A percentile compares a stretch with the other conserved stretches of the same genome.
Conservation (phyloP, 2,113 vertebrate genomes). For the Callaeas wilsoni region DNA sequence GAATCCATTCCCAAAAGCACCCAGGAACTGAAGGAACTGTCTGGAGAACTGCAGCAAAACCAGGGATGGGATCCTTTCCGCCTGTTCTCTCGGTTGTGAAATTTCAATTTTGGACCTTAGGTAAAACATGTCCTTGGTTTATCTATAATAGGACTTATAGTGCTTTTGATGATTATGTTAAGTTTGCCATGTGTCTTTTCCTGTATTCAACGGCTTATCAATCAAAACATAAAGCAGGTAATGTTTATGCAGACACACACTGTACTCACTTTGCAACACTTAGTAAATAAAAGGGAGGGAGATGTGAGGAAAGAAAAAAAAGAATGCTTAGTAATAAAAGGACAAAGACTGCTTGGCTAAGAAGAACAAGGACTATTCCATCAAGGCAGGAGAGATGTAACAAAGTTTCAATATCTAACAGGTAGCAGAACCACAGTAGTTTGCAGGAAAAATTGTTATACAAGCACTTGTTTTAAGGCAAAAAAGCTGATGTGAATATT, state of each 20-base stretch:
- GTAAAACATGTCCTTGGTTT: background rate
- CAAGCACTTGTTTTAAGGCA: background rate
- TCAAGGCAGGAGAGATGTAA: background rate
- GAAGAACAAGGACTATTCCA: too few relatives aligned
- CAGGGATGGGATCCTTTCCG: accelerated
- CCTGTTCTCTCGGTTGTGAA: background rate
- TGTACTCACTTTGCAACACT: accelerated
- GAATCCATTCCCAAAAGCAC: background rate
- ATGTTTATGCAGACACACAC: background rate
- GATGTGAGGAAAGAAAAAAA: background rate
- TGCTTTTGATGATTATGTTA: background rate
- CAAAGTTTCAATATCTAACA: background rate
- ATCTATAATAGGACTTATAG: background rate
- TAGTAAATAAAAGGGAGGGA: background rate
- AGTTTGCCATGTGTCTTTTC: background rate
- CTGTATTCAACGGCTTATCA: background rate
- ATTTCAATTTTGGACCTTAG: background rate
- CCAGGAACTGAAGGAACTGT: background rate
- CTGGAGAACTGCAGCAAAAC: background rate
- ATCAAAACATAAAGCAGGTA: background rate
- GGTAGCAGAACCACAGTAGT: background rate
- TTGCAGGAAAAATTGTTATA: background rate
- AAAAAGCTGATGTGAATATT: background rate
- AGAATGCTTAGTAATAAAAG: background rate
- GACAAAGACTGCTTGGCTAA: background rate